phyloP scores from a whole-genome alignment of 2,797 vertebrate genomes.

The Pampus argenteus region DNA sequence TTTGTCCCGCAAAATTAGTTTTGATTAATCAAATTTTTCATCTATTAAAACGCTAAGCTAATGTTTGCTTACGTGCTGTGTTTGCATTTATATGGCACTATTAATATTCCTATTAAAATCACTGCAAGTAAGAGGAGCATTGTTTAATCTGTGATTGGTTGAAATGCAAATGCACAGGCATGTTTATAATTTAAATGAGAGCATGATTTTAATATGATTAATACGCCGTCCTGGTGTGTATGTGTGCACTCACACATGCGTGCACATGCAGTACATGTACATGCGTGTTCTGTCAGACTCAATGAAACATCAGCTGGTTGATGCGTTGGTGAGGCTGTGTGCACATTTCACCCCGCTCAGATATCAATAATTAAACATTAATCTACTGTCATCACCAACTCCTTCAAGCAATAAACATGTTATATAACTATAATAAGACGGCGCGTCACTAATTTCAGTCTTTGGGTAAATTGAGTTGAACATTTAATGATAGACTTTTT shows the following conservation, averaged over 20 bases:
- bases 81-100: conserved; percentile 9
- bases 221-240: neutral
- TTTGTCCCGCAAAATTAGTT: neutral
- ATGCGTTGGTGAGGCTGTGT: neutral
- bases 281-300: neutral
- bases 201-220: conserved; percentile 24
- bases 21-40: neutral
- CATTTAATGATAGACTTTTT: conserved; percentile 2
- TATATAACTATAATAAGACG: neutral
- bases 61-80: neutral
- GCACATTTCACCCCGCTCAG: conserved; percentile 9
- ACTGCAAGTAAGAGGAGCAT: neutral
- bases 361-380: conserved; percentile 41
- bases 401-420: neutral
- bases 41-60: neutral
- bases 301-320: conserved; percentile 1
- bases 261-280: neutral
- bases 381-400: conserved; percentile 13
- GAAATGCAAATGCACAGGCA: conserved; percentile 8
- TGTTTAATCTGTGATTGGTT: conserved; percentile 21
- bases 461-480: neutral
- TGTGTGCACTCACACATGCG: neutral
- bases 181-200: conserved; percentile 31
- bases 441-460: conserved; percentile 3
- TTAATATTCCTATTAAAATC: neutral